Evolutionary conservation across 2,113 vertebrate genomes (phyloP).

Genomic region (Piaya cayana): DNA sequence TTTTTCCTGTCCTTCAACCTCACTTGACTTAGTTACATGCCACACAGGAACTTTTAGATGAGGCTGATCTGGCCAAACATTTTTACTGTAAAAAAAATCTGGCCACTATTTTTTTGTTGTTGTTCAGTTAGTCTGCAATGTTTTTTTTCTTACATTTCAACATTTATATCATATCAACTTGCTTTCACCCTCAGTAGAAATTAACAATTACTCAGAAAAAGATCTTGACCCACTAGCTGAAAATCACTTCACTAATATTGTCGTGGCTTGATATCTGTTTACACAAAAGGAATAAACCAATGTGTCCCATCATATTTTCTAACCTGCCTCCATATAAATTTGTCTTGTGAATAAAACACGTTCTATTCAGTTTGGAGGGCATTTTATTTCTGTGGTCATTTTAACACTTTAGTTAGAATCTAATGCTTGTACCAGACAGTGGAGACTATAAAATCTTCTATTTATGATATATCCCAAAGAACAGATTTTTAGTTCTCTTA

Average conservation of each 20-base stretch:
- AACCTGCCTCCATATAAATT: neutral
- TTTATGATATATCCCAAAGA: neutral
- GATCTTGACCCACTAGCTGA: neutral
- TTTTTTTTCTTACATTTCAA: conserved; percentile 10
- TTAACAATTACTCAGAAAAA: conserved; percentile 20
- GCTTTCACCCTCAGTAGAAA: neutral
- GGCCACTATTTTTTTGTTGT: neutral
- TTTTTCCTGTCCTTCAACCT: neutral
- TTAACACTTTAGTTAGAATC: conserved; percentile 27
- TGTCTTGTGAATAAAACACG: neutral
- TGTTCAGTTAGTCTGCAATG: neutral
- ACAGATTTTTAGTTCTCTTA: neutral
- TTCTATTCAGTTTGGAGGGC: neutral
- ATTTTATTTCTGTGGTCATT: conserved; percentile 30
- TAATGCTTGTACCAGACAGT: neutral
- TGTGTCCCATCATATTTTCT: neutral
- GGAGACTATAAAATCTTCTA: neutral
- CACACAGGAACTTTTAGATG: neutral
- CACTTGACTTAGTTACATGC: neutral
- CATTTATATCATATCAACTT: neutral
- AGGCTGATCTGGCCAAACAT: neutral
- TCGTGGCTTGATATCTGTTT: conserved; percentile 8
- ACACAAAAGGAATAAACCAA: conserved; percentile 8
- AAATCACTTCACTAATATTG: neutral
- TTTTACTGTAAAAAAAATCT: neutral